Evolutionary conservation across 2,113 vertebrate species (phyloP), one percentile per base, ranked within the genome.

Genomic region (Lycocorax pyrrhopterus): DNA sequence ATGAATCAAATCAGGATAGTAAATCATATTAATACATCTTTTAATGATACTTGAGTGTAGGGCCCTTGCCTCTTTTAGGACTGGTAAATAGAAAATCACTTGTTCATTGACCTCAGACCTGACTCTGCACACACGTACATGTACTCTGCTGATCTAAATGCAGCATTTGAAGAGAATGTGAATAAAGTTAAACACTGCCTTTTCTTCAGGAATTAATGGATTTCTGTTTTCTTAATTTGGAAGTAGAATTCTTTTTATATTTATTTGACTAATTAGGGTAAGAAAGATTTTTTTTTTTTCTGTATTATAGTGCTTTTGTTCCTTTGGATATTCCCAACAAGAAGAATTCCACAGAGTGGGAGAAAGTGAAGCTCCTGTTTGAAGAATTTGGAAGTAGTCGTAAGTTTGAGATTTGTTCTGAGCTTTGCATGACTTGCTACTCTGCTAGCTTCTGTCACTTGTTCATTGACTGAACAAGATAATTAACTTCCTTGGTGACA

Each of bases 341-440:
- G 87, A 98, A 98, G 96, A 99, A 99, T 96, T 98, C 99, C 62
- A 99, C 99, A 13, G 98, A 99, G 27, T 99, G 99, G 99, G 98
- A 99, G 90, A 99, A 99, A 97, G 98, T 99, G 33, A 99, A 99
- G 60, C 98, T 99, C 46, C 96, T 99, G 27, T 99, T 99, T 97
- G 98, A 99, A 96, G 99, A 99, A 96, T 98, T 99, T 96, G 99
- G 99, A 94, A 99, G 98, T 88, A 98, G 98, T 93, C 98, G 99
- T 99, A 98, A 99, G 99, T 98, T 79, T 67, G 39, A 78, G 18
- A 69, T 58, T 29, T 89, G 6, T 66, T 87, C 19, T 69, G 75
- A 51, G 41, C 29, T 82, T 93, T 79, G 18, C 2, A 0, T 18
- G 29, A 33, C 15, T 55, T 91, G 33, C 13, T 35, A 1, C 16